Evolutionary conservation across 2,113 vertebrate genomes (phyloP).

Genomic region (Solea solea): DNA sequence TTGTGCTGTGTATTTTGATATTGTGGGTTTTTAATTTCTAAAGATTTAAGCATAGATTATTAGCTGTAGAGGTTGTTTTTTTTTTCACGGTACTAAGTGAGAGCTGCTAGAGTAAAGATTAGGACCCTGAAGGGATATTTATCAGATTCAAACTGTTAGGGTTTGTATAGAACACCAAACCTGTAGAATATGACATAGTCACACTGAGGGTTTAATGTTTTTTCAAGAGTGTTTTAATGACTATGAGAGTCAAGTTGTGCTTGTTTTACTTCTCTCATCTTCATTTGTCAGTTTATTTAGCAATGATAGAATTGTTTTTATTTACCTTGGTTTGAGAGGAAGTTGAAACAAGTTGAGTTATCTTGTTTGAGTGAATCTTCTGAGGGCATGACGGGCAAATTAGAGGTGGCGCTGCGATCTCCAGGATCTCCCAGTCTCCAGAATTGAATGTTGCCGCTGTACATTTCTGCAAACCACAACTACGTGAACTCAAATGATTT

Average conservation of each 20-base stretch:
- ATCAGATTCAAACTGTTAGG: constrained; percentile 89
- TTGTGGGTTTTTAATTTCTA: constrained; percentile 98
- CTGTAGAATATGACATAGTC: constrained; percentile 89
- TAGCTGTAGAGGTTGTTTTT: constrained; percentile 93
- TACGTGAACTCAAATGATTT: too few species aligned
- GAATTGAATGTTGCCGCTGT: too few species aligned
- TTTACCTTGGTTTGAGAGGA: constrained; percentile 10
- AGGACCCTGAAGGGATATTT: constrained; percentile 65
- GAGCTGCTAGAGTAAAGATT: constrained; percentile 87
- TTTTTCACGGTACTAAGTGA: constrained; percentile 93
- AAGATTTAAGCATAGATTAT: constrained; percentile 91
- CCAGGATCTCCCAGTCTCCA: too few species aligned
- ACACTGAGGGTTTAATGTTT: too few species aligned
- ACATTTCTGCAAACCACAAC: too few species aligned
- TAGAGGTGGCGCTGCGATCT: background rate
- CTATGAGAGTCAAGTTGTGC: constrained; percentile 84
- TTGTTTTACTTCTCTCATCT: constrained; percentile 78
- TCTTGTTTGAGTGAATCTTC: background rate
- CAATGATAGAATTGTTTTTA: background rate
- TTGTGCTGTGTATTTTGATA: constrained; percentile 99
- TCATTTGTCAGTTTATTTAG: constrained; percentile 45
- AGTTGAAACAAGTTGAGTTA: background rate
- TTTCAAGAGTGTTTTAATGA: constrained; percentile 90
- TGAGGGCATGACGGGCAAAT: background rate
- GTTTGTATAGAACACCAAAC: constrained; percentile 77